These are phyloP conservation scores for Pedetes capensis DNA, from an alignment of 2,113 vertebrate species.

Conservation along the genomic window DNA sequence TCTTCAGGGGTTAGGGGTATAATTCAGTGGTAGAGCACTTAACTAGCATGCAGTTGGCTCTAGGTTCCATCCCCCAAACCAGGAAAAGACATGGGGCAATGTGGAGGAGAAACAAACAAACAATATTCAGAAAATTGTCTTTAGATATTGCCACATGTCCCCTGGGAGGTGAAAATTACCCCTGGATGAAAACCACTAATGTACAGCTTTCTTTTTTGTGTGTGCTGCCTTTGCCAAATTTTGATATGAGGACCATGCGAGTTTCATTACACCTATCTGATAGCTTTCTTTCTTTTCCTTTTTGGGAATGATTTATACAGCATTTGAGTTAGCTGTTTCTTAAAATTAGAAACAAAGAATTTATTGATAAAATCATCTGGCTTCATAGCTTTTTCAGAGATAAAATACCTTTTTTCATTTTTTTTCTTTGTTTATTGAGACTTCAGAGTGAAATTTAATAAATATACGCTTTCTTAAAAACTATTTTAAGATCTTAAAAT, in stretches of 20 bases:
- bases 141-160: background rate
- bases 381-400: background rate
- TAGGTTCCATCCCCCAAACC: background rate
- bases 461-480: constrained; percentile 26
- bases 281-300: background rate
- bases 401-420: constrained; percentile 26
- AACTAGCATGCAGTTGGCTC: background rate
- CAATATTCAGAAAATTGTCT: background rate
- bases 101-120: background rate
- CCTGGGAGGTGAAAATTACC: background rate
- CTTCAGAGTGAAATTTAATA: constrained; percentile 5
- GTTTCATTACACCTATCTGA: background rate
- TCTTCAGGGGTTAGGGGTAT: too few species aligned
- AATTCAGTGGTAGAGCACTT: background rate
- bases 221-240: background rate
- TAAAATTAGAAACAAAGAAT: background rate
- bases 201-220: background rate
- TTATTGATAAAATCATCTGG: constrained; percentile 15
- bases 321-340: background rate
- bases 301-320: background rate
- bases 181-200: background rate
- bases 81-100: background rate
- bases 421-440: background rate
- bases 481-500: constrained; percentile 17
- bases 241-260: background rate